A percentile compares a stretch with the other conserved stretches of the same genome.
phyloP scores from a whole-genome alignment of 2,113 vertebrate species.

The Merops nubicus region DNA sequence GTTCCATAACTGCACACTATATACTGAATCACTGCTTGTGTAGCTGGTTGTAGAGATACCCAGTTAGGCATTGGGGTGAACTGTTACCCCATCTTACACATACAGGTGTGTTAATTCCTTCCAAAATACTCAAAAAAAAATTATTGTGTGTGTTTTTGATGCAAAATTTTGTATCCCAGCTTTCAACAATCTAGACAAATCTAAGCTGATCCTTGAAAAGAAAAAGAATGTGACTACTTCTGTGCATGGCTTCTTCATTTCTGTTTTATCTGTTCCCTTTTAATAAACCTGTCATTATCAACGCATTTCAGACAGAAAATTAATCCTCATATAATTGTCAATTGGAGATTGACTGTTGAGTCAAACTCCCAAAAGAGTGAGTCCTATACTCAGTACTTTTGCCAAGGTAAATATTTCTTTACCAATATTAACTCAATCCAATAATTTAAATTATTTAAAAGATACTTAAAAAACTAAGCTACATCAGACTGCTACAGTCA shows the following conservation, averaged over 20 bases:
- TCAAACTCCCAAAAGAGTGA: neutral
- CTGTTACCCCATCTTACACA: neutral
- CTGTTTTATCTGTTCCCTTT: neutral
- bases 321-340: neutral
- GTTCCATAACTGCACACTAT: neutral
- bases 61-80: accelerated
- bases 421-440: neutral
- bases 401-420: neutral
- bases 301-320: neutral
- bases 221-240: neutral
- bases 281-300: neutral
- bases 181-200: neutral
- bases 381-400: neutral
- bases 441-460: neutral
- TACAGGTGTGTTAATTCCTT: neutral
- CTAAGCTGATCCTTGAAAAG: neutral
- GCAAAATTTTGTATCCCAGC: neutral
- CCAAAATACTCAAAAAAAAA: neutral
- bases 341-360: too few species aligned
- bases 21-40: neutral
- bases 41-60: neutral
- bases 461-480: neutral
- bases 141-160: neutral
- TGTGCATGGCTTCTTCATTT: neutral
- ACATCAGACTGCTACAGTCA: too few species aligned